Conservation (phyloP, 2,113 vertebrate genomes). For the Nanorana parkeri region DNA sequence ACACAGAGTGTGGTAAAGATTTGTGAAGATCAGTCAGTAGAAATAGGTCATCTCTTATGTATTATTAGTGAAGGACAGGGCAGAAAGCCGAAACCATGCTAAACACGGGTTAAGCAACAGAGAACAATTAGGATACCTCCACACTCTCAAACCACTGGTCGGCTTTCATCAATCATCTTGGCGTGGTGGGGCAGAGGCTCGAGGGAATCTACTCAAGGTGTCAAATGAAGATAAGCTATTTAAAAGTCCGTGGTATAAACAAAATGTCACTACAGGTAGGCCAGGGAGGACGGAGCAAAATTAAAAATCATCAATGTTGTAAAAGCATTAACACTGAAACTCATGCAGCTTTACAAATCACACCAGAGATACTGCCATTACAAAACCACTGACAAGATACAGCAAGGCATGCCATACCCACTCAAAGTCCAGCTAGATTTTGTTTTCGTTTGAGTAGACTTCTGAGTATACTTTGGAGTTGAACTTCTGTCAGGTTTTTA, state of each 20-base stretch:
- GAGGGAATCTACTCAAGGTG: constrained; percentile 79
- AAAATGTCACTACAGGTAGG: constrained; percentile 16
- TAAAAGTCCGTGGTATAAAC: constrained; percentile 47
- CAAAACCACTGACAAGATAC: not conserved
- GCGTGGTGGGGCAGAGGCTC: constrained; percentile 80
- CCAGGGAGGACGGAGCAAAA: constrained; percentile 2
- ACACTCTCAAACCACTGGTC: constrained; percentile 41
- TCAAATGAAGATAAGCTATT: constrained; percentile 77
- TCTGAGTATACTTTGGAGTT: too few relatives aligned
- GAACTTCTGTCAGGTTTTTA: too few relatives aligned
- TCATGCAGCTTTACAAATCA: constrained; percentile 17
- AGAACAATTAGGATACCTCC: constrained; percentile 50
- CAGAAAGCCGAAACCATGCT: not conserved
- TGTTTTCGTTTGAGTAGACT: too few relatives aligned
- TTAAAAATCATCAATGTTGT: constrained; percentile 7
- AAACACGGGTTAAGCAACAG: constrained; percentile 19
- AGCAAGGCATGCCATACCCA: not conserved
- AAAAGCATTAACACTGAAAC: not conserved
- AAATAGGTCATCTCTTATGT: not conserved
- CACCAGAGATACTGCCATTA: constrained; percentile 18
- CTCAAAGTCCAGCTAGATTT: too few relatives aligned
- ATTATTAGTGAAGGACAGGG: not conserved
- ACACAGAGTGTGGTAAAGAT: not conserved
- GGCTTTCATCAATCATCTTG: constrained; percentile 78
- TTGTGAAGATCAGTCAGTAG: not conserved